Percentiles rank a stretch among this genome's conserved stretches.
Evolutionary conservation across 1,140 invertebrate species (phyloP).

Genomic region (Drosophila busckii): DNA sequence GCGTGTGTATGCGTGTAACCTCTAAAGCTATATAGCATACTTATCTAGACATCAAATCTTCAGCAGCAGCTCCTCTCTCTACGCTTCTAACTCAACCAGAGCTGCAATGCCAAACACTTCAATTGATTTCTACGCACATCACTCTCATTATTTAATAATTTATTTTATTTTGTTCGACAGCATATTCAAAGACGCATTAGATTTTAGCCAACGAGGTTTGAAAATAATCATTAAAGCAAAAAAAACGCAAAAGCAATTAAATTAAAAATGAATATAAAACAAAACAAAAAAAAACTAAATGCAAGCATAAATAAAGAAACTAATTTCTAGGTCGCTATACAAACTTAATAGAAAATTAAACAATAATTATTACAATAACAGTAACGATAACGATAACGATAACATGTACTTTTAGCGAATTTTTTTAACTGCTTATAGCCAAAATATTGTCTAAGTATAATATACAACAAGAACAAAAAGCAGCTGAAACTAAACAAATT

Average conservation of each 20-base stretch:
- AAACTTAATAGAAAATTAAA: constrained; percentile 43
- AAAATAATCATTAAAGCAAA: constrained; percentile 16
- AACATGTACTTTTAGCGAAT: constrained; percentile 65
- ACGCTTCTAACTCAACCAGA: not conserved
- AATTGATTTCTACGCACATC: not conserved
- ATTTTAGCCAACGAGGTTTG: constrained; percentile 30
- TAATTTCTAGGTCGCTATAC: constrained; percentile 32
- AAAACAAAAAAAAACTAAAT: constrained; percentile 13
- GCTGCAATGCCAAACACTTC: constrained; percentile 22
- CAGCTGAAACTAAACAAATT: not conserved
- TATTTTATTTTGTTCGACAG: constrained; percentile 19
- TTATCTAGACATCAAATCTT: constrained; percentile 1
- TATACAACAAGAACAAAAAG: constrained; percentile 2
- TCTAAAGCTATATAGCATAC: constrained; percentile 5
- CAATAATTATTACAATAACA: constrained; percentile 68
- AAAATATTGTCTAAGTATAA: constrained; percentile 54
- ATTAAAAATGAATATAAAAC: constrained; percentile 1
- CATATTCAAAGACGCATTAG: constrained; percentile 67
- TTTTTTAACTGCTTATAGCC: constrained; percentile 70
- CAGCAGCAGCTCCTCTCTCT: not conserved
- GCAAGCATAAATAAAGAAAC: too few relatives aligned
- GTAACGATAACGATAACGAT: constrained; percentile 58
- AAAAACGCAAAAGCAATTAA: constrained; percentile 15
- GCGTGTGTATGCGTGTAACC: too few relatives aligned
- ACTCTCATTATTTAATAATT: not conserved